Base-by-base conservation (phyloP, 2,888 invertebrate species). In the Apeira syringaria region DNA sequence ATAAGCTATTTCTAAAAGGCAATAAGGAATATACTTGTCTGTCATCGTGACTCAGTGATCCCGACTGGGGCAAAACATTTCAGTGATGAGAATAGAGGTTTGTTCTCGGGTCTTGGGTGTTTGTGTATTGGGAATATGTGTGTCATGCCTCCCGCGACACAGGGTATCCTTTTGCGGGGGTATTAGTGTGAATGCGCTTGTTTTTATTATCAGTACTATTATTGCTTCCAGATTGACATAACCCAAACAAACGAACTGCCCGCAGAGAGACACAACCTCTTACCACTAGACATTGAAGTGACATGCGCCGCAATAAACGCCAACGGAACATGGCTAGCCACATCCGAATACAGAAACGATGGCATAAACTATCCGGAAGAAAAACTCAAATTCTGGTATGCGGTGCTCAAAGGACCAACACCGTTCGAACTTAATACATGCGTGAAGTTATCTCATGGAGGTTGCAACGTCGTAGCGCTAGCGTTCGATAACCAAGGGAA, bases 301-400 rank as follows among this genome's bases (percentile, higher is more conserved):
- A 80, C 82, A 0, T 87, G 86, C 49, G 83, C 80, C 0, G 80
- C 84, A 0, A 74, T 86, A 13, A 82, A 78, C 41, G 79, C 75
- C 0, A 68, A 80, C 24, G 83, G 87, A 0, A 53, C 59, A 0
- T 88, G 85, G 83, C 76, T 89, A 0, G 85, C 80, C 28, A 90
- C 88, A 0, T 88, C 88, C 0, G 87, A 89, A 45, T 89, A 87
- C 54, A 69, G 88, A 42, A 80, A 85, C 47, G 88, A 89, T 15
- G 83, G 84, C n/a, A 50, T 71, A 24, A 72, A 62, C 20, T 87
- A 82, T 50, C 84, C 88, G 0, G 88, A 89, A 47, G 89, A 89
- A 46, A 77, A 75, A 47, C 72, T 89, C 1, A 89, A 89, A 49
- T 89, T 89, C 64, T 89, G 88, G 87, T 29, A 5, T 17, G 46